A percentile compares a stretch with the other conserved stretches of the same genome.
Conservation (phyloP, 1,140 invertebrate species). For the Rhynchophorus ferrugineus region DNA sequence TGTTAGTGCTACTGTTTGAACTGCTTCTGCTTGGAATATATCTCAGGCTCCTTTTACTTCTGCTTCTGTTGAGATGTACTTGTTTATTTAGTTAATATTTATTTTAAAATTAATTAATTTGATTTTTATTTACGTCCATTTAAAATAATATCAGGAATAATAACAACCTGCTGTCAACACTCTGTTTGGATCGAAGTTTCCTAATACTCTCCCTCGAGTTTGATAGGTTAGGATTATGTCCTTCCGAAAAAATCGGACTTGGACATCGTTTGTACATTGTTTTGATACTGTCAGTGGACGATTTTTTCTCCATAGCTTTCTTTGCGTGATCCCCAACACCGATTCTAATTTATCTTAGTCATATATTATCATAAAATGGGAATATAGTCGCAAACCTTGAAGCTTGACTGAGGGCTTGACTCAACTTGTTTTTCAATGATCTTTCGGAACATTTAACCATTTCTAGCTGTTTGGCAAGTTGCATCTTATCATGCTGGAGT, state of each 20-base stretch:
- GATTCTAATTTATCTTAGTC: conserved; percentile 7
- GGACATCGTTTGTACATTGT: conserved; percentile 16
- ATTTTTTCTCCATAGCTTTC: conserved; percentile 4
- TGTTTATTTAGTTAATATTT: not conserved
- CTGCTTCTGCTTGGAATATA: conserved; percentile 22
- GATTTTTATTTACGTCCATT: too few species aligned
- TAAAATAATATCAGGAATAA: too few species aligned
- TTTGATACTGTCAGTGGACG: conserved; percentile 7
- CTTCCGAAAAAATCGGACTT: conserved; percentile 2
- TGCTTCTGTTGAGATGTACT: not conserved
- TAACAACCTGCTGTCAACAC: too few species aligned
- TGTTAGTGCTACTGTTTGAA: conserved; percentile 17
- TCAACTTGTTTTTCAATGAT: conserved; percentile 23
- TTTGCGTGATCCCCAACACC: conserved; percentile 11
- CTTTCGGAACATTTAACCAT: conserved; percentile 24
- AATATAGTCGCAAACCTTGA: conserved; percentile 13
- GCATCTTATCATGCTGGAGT: conserved; percentile 39
- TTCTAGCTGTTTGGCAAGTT: conserved; percentile 26
- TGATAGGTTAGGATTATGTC: not conserved
- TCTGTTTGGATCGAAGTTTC: not conserved
- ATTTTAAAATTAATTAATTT: not conserved
- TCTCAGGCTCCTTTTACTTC: conserved; percentile 11
- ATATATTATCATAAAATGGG: not conserved
- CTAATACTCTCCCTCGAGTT: not conserved
- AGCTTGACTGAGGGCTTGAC: conserved; percentile 10